Evolutionary conservation across 2,888 invertebrate species (phyloP), one percentile per base, ranked within the genome.

Genomic region (Ditula angustiorana): DNA sequence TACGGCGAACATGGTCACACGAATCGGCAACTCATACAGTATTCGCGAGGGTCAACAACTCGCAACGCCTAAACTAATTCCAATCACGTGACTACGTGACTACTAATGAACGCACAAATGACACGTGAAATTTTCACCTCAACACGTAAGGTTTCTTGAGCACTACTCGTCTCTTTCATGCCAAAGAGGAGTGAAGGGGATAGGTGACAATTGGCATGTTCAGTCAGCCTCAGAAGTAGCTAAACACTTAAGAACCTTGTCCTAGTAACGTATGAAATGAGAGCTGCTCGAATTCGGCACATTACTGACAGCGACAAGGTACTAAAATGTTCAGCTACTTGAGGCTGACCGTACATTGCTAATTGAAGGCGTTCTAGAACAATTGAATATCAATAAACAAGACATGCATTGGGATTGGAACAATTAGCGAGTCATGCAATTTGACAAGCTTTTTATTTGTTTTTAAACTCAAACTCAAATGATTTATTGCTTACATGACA

Each of bases 1-100:
- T n/a, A n/a, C n/a, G n/a, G n/a, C n/a, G n/a, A n/a, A n/a, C 26
- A 10, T 55, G 61, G 61, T 61, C 46, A 55, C 61, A 16, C 44
- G n/a, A 33, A 7, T 3, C n/a, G 0, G 7, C 35, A n/a, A 1
- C 33, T 55, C 47, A 37, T 61, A 56, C 28, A 23, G 28, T 28
- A 62, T 37, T 55, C 61, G 62, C 56, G 49, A 56, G 28, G 62
- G 23, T 41, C 47, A 37, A 49, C 47, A 35, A 47, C 30, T 52
- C 28, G 10, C 33, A 35, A 8, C 23, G 10, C 11, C 13, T 13
- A 26, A 26, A 46, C 4, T 23, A 46, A 46, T 60, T 44, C 50
- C 41, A 44, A 13, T 52, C 41, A 60, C 60, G 50, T 50, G 49
- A 50, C 28, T 35, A 52, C 24, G 28, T 30, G 23, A 30, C 49